Conservation (phyloP, 2,888 invertebrate genomes). For the Ormyrus pomaceus region DNA sequence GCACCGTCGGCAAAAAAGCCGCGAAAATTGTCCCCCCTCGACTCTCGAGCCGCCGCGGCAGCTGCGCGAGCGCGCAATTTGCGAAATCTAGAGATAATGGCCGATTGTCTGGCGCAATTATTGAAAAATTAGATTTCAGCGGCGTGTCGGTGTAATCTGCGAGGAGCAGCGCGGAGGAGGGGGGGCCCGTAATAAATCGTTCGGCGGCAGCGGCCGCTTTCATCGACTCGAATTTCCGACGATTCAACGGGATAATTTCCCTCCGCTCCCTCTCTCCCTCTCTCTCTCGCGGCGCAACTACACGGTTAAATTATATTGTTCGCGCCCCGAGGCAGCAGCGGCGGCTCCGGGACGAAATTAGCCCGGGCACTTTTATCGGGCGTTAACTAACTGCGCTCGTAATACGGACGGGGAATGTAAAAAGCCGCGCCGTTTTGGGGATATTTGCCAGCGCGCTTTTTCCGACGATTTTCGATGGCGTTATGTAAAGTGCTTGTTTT, state of each 20-base stretch:
- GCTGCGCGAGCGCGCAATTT: neutral
- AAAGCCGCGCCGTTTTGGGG: neutral
- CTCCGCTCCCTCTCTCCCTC: neutral
- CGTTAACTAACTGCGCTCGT: neutral
- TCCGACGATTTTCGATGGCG: slow-evolving; percentile 5
- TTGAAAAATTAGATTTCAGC: slow-evolving; percentile 39
- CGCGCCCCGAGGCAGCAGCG: neutral
- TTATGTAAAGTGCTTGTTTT: neutral
- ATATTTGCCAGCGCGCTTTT: neutral
- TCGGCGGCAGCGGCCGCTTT: neutral
- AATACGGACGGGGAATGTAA: neutral
- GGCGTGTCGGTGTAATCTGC: slow-evolving; percentile 9
- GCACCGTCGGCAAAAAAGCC: neutral
- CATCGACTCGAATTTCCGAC: slow-evolving; percentile 49
- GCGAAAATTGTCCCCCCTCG: neutral
- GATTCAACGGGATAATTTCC: slow-evolving; percentile 45
- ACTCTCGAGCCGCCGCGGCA: neutral
- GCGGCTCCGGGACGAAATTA: slow-evolving; percentile 35
- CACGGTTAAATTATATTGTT: slow-evolving; percentile 2
- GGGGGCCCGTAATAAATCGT: slow-evolving; percentile 7
- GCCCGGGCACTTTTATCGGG: slow-evolving; percentile 28
- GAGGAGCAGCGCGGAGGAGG: neutral
- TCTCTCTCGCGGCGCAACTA: too few species aligned
- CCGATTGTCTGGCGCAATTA: slow-evolving; percentile 35
- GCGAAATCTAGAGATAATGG: slow-evolving; percentile 19